These are phyloP conservation scores for Piliocolobus tephrosceles DNA, from an alignment of 2,113 vertebrate genomes.

Conservation along the genomic window DNA sequence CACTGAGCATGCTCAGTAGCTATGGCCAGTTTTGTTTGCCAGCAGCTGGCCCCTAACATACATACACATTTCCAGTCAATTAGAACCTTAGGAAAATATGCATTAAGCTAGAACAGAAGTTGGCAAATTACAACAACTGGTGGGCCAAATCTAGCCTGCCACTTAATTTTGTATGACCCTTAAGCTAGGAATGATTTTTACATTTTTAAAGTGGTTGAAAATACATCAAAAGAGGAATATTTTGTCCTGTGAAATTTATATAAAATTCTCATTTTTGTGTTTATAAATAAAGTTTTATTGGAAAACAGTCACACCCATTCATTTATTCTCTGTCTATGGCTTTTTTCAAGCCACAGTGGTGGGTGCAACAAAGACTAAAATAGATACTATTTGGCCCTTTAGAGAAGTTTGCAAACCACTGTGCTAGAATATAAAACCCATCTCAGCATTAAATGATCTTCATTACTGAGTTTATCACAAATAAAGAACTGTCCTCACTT, in stretches of 20 bases:
- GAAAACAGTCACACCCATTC: background rate
- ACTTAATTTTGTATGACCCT: background rate
- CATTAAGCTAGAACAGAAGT: background rate
- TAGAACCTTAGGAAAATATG: background rate
- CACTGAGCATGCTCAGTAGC: constrained; percentile 73
- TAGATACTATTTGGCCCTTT: background rate
- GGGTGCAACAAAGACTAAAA: background rate
- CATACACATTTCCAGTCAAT: background rate
- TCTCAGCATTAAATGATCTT: background rate
- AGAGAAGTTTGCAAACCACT: background rate
- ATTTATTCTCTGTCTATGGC: background rate
- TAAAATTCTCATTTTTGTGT: background rate
- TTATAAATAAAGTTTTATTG: background rate
- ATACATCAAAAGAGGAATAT: background rate
- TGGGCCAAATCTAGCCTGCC: background rate
- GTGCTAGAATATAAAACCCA: constrained; percentile 6
- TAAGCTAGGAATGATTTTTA: constrained; percentile 20
- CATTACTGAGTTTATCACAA: background rate
- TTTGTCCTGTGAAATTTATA: background rate
- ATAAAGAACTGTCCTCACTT: background rate
- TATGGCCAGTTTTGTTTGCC: constrained; percentile 27
- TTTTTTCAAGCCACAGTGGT: background rate
- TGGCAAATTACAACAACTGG: background rate
- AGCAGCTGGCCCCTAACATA: background rate
- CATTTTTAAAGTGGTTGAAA: background rate